Percentiles rank a stretch among this genome's conserved stretches.
Evolutionary conservation across 2,888 invertebrate genomes (phyloP).

Genomic region (Acheta domesticus): DNA sequence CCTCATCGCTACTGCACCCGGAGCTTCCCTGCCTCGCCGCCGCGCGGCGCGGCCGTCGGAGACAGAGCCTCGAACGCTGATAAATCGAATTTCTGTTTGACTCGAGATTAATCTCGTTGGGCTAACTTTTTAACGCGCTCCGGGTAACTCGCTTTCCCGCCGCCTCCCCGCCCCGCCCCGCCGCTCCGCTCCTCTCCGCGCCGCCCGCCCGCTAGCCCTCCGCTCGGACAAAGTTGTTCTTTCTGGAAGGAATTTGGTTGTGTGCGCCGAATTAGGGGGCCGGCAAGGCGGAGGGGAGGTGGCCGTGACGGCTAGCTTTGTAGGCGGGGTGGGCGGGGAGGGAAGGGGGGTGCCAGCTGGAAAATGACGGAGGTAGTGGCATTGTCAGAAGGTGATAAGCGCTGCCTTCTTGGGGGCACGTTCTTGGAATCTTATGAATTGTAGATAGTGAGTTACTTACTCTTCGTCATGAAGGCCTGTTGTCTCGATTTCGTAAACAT

Average conservation of each 20-base stretch:
- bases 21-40: not conserved
- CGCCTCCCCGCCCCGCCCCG: not conserved
- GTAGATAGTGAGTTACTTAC: too few species aligned
- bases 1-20: too few species aligned
- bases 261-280: slow-evolving; percentile 18
- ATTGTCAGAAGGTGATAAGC: too few species aligned
- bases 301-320: too few species aligned
- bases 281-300: too few species aligned
- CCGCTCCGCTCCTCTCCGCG: not conserved
- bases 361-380: too few species aligned
- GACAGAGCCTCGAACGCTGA: slow-evolving; percentile 9
- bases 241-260: slow-evolving; percentile 20
- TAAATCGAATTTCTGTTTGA: slow-evolving; percentile 18
- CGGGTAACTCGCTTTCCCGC: not conserved
- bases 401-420: too few species aligned
- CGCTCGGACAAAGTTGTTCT: not conserved
- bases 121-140: slow-evolving; percentile 10
- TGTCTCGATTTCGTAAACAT: too few species aligned
- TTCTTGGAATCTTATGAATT: too few species aligned
- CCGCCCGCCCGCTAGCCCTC: not conserved
- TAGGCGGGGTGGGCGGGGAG: too few species aligned
- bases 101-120: slow-evolving; percentile 18
- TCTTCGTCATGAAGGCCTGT: too few species aligned
- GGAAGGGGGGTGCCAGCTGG: too few species aligned
- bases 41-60: not conserved